Conservation (phyloP, 2,888 invertebrate genomes). For the Eumerus sabulonum region DNA sequence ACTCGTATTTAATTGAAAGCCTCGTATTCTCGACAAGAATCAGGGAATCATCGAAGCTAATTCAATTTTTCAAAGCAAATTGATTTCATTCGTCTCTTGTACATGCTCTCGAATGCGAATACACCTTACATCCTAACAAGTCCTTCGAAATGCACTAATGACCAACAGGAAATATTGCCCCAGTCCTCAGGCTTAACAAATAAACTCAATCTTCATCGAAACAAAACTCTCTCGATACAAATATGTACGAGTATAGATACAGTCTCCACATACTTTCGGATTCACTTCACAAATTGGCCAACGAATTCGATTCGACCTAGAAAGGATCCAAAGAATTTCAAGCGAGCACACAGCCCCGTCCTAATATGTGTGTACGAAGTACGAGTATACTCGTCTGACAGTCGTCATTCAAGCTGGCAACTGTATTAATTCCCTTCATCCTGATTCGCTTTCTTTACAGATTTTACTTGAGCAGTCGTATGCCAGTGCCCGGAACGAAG, state of each 20-base stretch:
- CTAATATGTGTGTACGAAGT: too few species aligned
- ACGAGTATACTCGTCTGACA: background rate
- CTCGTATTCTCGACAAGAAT: too few species aligned
- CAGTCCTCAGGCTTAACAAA: constrained; percentile 6
- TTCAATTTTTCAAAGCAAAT: too few species aligned
- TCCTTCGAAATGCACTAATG: constrained; percentile 24
- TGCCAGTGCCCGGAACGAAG: constrained; percentile 19
- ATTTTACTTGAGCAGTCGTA: background rate
- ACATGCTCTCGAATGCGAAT: too few species aligned
- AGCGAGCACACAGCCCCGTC: background rate
- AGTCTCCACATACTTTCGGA: constrained; percentile 38
- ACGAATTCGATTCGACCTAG: constrained; percentile 48
- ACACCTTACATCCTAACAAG: too few species aligned
- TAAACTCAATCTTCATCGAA: too few species aligned
- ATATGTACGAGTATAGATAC: constrained; percentile 5
- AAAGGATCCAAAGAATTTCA: constrained; percentile 12
- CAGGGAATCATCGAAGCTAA: too few species aligned
- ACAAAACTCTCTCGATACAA: too few species aligned
- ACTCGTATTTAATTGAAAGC: too few species aligned
- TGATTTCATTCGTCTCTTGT: too few species aligned
- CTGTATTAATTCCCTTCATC: constrained; percentile 2
- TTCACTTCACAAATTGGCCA: constrained; percentile 58
- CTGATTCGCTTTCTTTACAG: constrained; percentile 12
- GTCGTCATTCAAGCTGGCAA: constrained; percentile 6
- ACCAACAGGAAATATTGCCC: constrained; percentile 29